Conservation (phyloP, 2,888 invertebrate species). For the Macrosiphum euphorbiae region DNA sequence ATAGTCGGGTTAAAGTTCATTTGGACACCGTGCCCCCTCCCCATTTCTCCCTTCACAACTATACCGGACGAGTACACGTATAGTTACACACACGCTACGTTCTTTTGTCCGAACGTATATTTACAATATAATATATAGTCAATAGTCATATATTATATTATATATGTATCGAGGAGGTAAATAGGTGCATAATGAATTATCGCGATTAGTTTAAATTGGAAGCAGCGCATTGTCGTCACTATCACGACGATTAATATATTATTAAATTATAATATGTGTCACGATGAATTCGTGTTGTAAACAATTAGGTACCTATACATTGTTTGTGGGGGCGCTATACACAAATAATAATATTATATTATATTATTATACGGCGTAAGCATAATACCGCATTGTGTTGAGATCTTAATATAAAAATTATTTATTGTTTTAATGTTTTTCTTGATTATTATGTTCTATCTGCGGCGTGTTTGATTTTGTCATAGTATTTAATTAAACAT, state of each 20-base stretch:
- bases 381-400: neutral
- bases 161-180: neutral
- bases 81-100: neutral
- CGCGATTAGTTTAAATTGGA: neutral
- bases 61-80: neutral
- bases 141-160: neutral
- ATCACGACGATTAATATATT: neutral
- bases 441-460: neutral
- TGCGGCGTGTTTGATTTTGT: neutral
- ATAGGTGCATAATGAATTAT: neutral
- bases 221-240: neutral
- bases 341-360: neutral
- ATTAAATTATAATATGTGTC: neutral
- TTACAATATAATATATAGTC: neutral
- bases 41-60: neutral
- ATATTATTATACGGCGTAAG: neutral
- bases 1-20: slow-evolving; percentile 7
- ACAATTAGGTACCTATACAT: neutral
- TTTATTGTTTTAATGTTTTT: neutral
- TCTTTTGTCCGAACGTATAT: neutral
- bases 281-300: neutral
- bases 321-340: neutral
- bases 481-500: neutral
- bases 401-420: neutral
- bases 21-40: neutral